Evolutionary conservation across 1,140 invertebrate genomes (phyloP).

Genomic region (Asobara japonica): DNA sequence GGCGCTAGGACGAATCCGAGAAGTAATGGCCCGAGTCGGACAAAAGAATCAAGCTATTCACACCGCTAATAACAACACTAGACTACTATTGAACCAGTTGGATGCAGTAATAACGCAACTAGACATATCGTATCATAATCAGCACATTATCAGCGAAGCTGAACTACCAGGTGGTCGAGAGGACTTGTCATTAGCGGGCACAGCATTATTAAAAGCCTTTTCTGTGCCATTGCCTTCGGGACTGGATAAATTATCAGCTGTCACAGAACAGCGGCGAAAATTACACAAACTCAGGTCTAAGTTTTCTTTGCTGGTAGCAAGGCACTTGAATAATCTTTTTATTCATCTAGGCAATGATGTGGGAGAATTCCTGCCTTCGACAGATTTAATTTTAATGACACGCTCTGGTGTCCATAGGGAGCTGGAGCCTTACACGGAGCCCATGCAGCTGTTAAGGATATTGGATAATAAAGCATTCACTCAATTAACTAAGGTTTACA

Average conservation of each 20-base stretch:
- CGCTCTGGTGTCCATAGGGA: constrained; percentile 84
- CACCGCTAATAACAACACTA: constrained; percentile 86
- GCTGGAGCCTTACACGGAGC: constrained; percentile 83
- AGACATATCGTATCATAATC: constrained; percentile 77
- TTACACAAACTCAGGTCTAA: constrained; percentile 86
- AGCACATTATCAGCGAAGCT: constrained; percentile 77
- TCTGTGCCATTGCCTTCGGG: constrained; percentile 61
- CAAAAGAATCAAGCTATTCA: constrained; percentile 92
- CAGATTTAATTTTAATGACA: constrained; percentile 76
- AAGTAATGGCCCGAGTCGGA: constrained; percentile 90
- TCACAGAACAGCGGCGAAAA: constrained; percentile 87
- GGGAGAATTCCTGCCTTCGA: constrained; percentile 69
- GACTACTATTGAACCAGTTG: constrained; percentile 80
- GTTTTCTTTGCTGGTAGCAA: constrained; percentile 83
- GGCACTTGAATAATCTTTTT: constrained; percentile 93
- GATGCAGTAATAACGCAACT: constrained; percentile 75
- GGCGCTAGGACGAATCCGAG: constrained; percentile 81
- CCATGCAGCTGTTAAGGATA: constrained; percentile 90
- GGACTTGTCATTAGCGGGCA: constrained; percentile 82
- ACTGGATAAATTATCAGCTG: constrained; percentile 76
- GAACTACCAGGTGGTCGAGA: constrained; percentile 78
- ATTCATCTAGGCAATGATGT: constrained; percentile 86
- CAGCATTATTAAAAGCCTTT: constrained; percentile 81
- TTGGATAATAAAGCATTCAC: constrained; percentile 86
- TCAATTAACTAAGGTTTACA: constrained; percentile 84